Evolutionary conservation across 2,888 invertebrate species (phyloP).

Genomic region (Parascotia fuliginaria): DNA sequence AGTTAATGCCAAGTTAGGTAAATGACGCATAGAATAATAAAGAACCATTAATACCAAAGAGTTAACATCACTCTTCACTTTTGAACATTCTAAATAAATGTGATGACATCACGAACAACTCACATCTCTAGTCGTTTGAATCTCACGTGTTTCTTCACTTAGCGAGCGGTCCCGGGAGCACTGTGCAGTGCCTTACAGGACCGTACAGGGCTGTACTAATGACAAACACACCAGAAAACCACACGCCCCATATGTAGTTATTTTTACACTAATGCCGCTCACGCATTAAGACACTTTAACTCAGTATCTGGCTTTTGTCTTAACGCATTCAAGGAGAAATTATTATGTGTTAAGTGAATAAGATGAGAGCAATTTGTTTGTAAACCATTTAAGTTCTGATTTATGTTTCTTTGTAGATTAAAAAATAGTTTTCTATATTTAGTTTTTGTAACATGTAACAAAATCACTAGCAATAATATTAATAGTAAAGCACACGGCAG

Average conservation of each 20-base stretch:
- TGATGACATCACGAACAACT: not conserved
- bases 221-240: slow-evolving; percentile 26
- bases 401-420: not conserved
- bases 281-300: slow-evolving; percentile 15
- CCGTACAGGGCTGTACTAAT: slow-evolving; percentile 16
- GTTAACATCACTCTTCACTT: no score
- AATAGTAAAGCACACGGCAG: no score
- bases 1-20: no score
- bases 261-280: slow-evolving; percentile 25
- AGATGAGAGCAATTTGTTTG: not conserved
- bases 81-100: slow-evolving; percentile 8
- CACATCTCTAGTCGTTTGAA: not conserved
- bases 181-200: no score
- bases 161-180: not conserved
- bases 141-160: slow-evolving; percentile 16
- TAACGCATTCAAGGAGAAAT: slow-evolving; percentile 3
- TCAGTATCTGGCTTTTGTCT: slow-evolving; percentile 33
- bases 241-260: slow-evolving; percentile 9
- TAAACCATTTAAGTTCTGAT: not conserved
- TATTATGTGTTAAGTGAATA: slow-evolving; percentile 5
- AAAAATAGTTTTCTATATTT: no score
- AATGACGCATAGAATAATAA: no score
- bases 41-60: no score
- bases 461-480: no score
- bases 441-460: no score